Conservation (phyloP, 1,140 invertebrate species). For the Pogonus chalceus region DNA sequence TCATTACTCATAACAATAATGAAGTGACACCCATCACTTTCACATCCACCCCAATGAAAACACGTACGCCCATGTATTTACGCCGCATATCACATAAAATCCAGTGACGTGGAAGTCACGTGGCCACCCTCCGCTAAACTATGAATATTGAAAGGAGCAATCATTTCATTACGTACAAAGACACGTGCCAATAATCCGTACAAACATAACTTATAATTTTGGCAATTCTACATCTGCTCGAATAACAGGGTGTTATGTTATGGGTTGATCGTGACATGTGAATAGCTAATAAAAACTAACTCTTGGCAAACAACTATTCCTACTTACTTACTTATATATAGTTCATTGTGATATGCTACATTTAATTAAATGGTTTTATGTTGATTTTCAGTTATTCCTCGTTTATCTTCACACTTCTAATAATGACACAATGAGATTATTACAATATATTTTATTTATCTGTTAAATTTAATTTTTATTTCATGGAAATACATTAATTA, state of each 20-base stretch:
- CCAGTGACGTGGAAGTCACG: neutral
- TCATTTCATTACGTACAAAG: neutral
- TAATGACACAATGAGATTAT: neutral
- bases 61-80: neutral
- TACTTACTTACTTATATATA: neutral
- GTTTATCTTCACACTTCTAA: neutral
- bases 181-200: neutral
- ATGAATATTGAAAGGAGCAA: slow-evolving; percentile 4
- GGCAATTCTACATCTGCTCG: no score
- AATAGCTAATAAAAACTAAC: slow-evolving; percentile 3
- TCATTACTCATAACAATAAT: no score
- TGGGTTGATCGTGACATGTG: neutral
- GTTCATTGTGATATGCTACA: neutral
- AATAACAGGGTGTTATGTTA: neutral
- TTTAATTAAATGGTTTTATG: neutral
- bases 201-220: no score
- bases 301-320: no score
- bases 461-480: neutral
- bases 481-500: no score
- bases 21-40: no score
- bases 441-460: neutral
- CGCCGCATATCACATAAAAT: neutral
- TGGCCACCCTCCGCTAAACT: neutral
- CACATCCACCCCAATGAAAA: neutral
- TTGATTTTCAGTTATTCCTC: neutral